Evolutionary conservation across 2,888 invertebrate genomes (phyloP), one percentile per base, ranked within the genome.

Genomic region (Luffia ferchaultella): DNA sequence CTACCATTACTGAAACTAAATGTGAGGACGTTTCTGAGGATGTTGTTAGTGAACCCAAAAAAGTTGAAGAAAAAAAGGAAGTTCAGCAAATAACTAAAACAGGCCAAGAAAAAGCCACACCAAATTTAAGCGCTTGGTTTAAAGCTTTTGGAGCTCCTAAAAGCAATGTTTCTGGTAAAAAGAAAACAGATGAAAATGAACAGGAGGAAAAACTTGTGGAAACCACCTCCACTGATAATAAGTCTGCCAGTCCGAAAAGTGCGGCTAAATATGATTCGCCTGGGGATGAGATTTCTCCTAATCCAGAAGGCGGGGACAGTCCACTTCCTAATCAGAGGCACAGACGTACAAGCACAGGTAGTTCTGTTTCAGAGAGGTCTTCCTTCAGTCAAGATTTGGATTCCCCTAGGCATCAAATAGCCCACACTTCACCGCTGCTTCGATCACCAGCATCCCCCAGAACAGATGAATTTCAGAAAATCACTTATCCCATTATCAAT

Each of bases 81-180:
- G 76, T 77, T 19, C 79, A 82, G 53, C 70, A 69, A 2, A 65
- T 63, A 44, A n/a, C n/a, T n/a, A n/a, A n/a, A n/a, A 50, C 16
- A 63, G 1, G 76, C 58, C 54, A 70, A 61, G 87, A 88, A 55
- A 90, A 90, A 67, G 90, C 91, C 16, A 92, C 93, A 40, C 95
- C 95, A 1, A 94, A 95, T 75, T 82, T 94, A 51, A 95, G 93
- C 66, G 95, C 94, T 20, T 96, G 95, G 95, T 93, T 95, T 55
- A 95, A 94, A 73, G 95, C 95, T 0, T 95, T 96, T 67, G 95
- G 95, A 9, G 92, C 92, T 1, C 95, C 95, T 1, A 94, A 94
- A 73, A 86, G 84, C 54, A 80, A 87, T 53, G 68, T 78, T 1
- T 62, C 73, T 12, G 46, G 93, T 1, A 85, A 86, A 46, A 92